Evolutionary conservation across 2,888 invertebrate genomes (phyloP).

Genomic region (Neelides folsomi): DNA sequence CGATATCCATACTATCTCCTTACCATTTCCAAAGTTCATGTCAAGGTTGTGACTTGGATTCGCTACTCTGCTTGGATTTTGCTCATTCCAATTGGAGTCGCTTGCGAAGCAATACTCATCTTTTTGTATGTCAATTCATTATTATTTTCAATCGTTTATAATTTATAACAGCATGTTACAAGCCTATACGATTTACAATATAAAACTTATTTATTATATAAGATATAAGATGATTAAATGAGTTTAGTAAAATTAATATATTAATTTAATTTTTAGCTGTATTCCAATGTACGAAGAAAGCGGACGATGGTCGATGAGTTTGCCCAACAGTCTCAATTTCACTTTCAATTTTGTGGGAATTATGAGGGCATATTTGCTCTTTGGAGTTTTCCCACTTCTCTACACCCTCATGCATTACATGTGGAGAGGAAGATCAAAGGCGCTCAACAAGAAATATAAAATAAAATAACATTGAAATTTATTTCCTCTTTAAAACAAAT

Average conservation of each 20-base stretch:
- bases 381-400: conserved; percentile 61
- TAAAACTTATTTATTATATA: too few species aligned
- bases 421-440: conserved; percentile 55
- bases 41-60: conserved; percentile 71
- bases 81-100: conserved; percentile 75
- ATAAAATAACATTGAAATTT: too few species aligned
- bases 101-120: conserved; percentile 71
- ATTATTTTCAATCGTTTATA: too few species aligned
- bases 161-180: too few species aligned
- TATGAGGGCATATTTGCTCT: conserved; percentile 60
- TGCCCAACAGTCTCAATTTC: conserved; percentile 77
- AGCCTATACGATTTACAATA: too few species aligned
- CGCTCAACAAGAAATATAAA: conserved; percentile 1
- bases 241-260: conserved; percentile 3
- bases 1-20: conserved; percentile 89
- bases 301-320: conserved; percentile 52
- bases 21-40: conserved; percentile 58
- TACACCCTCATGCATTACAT: conserved; percentile 71
- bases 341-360: conserved; percentile 72
- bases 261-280: conserved; percentile 45
- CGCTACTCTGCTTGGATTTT: conserved; percentile 86
- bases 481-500: too few species aligned
- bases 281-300: conserved; percentile 83
- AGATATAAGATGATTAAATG: too few species aligned
- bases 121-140: conserved; percentile 39